Evolutionary conservation across 2,888 invertebrate species (phyloP), one percentile per base, ranked within the genome.

Genomic region (Aplocera efformata): DNA sequence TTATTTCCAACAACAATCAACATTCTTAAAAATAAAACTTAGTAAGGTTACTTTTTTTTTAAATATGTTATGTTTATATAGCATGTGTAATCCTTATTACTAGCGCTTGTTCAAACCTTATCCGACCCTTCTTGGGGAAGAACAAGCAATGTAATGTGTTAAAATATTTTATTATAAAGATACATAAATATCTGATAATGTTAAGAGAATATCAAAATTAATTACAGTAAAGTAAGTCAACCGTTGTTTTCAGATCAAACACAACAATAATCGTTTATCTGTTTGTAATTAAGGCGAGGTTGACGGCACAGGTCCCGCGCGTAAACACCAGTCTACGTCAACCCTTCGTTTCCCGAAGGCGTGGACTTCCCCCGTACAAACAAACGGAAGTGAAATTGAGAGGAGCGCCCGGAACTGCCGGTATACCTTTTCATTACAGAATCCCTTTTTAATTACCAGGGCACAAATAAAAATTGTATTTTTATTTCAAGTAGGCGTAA

Each of bases 361-460:
- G 81, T 78, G 80, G 77, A 7, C 22, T 7, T 7, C 70, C 58
- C 66, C 67, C 59, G 60, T 72, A 79, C 83, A 84, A 86, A 85
- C 85, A 83, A 81, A 82, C 83, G 83, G 83, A 84, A 82, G 77
- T 79, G 73, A 84, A 85, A 86, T 84, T 81, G 83, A 85, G 85
- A 85, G 82, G 76, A 84, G 80, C 79, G 75, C 72, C 82, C 83
- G 83, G 81, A 83, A 85, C 82, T 73, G 75, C 60, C 80, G 76
- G 82, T 83, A 82, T 86, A 88, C 85, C 85, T 86, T 88, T 86
- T 84, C 82, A 86, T 85, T 85, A 85, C 82, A 79, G 78, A 83
- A 86, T 85, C 86, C 86, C 85, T 82, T 86, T 88, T 88, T 88
- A 88, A 88, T 88, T 88, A 85, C 86, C 79, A 78, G 72, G 77